Percentiles rank a stretch among this genome's conserved stretches.
These are phyloP conservation scores for Erethizon dorsatum DNA, from an alignment of 2,797 vertebrate species.

Conservation along the genomic window DNA sequence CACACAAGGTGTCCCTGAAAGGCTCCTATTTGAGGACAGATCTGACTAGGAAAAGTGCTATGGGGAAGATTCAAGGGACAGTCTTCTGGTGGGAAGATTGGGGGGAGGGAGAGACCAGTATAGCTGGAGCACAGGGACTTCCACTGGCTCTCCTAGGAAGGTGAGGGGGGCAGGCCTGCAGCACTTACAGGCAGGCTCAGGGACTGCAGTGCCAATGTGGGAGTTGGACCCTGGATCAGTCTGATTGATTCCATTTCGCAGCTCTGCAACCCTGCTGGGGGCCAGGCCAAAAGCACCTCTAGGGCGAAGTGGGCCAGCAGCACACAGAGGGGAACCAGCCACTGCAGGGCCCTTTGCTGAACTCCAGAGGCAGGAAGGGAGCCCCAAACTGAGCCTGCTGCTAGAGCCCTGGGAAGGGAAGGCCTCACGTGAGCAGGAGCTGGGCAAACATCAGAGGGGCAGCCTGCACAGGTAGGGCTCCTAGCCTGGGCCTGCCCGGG, in stretches of 20 bases:
- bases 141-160: rapidly evolving
- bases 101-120: neutral
- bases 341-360: neutral
- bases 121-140: neutral
- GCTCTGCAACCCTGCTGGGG: neutral
- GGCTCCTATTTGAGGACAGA: neutral
- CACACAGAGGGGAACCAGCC: neutral
- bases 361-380: rapidly evolving
- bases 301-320: neutral
- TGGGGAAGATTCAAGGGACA: neutral
- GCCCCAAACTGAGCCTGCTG: neutral
- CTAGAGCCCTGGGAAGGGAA: neutral
- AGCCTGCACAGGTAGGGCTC: neutral
- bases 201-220: neutral
- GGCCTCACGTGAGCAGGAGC: too few relatives aligned
- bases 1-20: rapidly evolving
- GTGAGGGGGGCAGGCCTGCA: neutral
- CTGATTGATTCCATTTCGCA: too few relatives aligned
- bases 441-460: rapidly evolving
- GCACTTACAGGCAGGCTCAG: neutral
- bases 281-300: neutral
- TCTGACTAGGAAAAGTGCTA: neutral
- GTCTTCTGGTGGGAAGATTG: neutral
- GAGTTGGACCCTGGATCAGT: neutral
- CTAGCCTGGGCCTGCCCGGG: too few relatives aligned